Base-by-base conservation (phyloP, 1,140 invertebrate genomes). In the Lineus longissimus region DNA sequence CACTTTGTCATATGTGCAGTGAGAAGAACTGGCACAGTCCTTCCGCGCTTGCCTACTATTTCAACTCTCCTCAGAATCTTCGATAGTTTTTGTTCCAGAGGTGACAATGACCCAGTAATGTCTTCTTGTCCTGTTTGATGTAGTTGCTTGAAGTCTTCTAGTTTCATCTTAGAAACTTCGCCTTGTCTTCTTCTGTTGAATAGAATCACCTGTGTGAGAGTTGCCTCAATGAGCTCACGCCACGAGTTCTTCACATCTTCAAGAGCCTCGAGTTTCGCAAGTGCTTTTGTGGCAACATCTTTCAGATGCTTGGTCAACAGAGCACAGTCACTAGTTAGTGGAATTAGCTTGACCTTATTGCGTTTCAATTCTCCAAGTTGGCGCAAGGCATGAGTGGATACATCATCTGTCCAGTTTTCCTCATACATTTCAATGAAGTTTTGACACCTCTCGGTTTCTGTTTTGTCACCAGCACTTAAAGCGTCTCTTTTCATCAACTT, bases 171-270 rank as follows among this genome's bases (percentile, higher is more conserved):
- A 62, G 64, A 55, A 23, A 64, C 56, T 60, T 71, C 67, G 9
- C 64, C 69, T 40, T 65, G 58, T 62, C 63, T 63, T 27, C 63
- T 64, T 61, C 65, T 62, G 29, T 71, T 69, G 56, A 71, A 71
- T 23, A 71, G 22, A 15, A 71, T 66, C 7, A 69, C 36, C 15
- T 51, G 40, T 45, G 61, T 57, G 36, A 69, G 41, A 29, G 63
- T 55, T 13, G 45, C 41, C 56, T 36, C 33, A 36, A 7, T 36
- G 6, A 36, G 33, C 33, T 36, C 33, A 36, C 33, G 15, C 33
- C 33, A 36, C 33, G 33, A 36, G 6, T 4, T 36, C 15, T 56
- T 33, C 23, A 51, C 61, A 33, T 58, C 30, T 36, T 59, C 54
- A 2, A 65, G 33, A n/a, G 60, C 40, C 25, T 57, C 61, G 23